These are phyloP conservation scores for Acanthosoma haemorrhoidale DNA, from an alignment of 2,888 invertebrate species.

Conservation along the genomic window DNA sequence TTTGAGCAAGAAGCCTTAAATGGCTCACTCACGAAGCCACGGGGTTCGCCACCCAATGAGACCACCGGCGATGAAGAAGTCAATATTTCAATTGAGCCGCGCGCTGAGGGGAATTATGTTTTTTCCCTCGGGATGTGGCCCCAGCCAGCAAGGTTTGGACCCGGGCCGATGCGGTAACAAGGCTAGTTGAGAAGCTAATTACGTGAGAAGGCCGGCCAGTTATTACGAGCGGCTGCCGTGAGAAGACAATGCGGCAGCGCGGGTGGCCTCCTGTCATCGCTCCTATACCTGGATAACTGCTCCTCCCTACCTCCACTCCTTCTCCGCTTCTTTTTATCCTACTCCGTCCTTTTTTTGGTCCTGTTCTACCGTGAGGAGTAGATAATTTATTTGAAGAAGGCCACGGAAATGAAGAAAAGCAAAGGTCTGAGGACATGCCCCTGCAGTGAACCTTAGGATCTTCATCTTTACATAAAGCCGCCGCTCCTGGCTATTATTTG, in stretches of 20 bases:
- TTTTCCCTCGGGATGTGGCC: too few relatives aligned
- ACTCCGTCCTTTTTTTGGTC: constrained; percentile 9
- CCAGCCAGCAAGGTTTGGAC: too few relatives aligned
- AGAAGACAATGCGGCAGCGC: not conserved
- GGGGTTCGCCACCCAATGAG: not conserved
- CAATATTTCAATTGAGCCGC: not conserved
- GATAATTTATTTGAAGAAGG: constrained; percentile 22
- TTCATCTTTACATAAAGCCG: constrained; percentile 14
- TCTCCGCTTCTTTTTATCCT: too few relatives aligned
- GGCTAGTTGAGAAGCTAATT: too few relatives aligned
- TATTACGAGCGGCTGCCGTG: not conserved
- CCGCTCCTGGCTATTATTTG: not conserved
- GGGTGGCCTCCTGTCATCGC: constrained; percentile 17
- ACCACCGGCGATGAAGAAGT: not conserved
- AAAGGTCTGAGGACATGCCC: not conserved
- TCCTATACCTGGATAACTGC: constrained; percentile 4
- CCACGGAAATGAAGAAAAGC: not conserved
- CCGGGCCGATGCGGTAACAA: too few relatives aligned
- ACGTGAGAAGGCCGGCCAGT: not conserved
- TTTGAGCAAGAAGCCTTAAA: too few relatives aligned
- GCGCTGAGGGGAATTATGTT: not conserved
- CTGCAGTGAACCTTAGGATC: constrained; percentile 2
- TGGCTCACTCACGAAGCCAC: too few relatives aligned
- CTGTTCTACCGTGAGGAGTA: not conserved
- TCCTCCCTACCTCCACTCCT: too few relatives aligned